Conservation (phyloP, 2,113 vertebrate species). For the Gulo gulo region DNA sequence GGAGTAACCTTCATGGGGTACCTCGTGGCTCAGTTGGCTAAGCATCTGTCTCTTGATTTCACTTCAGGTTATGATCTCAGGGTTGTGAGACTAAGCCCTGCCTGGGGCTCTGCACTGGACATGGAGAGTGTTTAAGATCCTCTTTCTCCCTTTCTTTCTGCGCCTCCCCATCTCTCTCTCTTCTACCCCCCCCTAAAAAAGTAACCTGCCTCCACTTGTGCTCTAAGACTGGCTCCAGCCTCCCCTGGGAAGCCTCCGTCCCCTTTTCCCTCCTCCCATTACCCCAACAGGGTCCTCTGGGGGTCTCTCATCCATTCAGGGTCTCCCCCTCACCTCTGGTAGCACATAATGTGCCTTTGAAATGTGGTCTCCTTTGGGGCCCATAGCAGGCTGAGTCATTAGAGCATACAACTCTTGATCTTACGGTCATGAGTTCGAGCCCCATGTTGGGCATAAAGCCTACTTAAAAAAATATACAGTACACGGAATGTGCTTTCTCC, state of each 20-base stretch:
- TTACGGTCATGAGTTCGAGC: neutral
- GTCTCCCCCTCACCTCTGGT: neutral
- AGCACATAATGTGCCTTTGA: neutral
- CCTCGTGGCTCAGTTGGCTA: neutral
- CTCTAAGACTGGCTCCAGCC: neutral
- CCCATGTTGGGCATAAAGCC: neutral
- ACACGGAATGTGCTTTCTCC: neutral
- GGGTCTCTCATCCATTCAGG: neutral
- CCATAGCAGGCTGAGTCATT: neutral
- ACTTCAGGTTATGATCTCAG: neutral
- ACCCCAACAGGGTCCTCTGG: fast-evolving
- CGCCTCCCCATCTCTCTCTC: neutral
- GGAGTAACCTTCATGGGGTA: neutral
- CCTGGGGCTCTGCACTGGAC: neutral
- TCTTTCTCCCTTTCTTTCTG: neutral
- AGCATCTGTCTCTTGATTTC: neutral
- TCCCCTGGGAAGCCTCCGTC: neutral
- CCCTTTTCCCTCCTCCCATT: neutral
- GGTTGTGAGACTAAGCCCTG: neutral
- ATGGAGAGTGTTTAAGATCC: neutral
- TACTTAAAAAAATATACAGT: neutral
- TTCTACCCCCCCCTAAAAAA: neutral
- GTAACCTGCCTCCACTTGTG: neutral
- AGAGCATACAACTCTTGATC: neutral
- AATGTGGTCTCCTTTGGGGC: neutral